Evolutionary conservation across 23 tunicate species (phyloP), one percentile per base, ranked within the genome.

Genomic region (Ciona savignyi): DNA sequence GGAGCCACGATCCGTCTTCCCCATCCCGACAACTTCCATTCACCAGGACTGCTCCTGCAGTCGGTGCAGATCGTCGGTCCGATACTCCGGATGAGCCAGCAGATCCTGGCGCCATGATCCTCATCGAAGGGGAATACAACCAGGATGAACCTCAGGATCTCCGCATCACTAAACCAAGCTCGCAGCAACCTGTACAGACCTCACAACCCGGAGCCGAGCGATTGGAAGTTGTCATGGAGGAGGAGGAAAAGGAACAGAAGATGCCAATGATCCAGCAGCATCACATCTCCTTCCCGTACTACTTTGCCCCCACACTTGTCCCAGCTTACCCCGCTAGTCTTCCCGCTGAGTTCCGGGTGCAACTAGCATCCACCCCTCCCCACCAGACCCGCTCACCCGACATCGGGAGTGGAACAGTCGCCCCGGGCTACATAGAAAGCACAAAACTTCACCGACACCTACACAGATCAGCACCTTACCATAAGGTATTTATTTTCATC

Each of bases 91-190:
- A 73, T 51, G 86, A 85, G 27, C 76, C 49, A 15, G 35, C 62
- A 4, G 91, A 91, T 0, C 60, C 64, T 23, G 88, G 82, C 30
- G 30, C 83, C 2, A 82, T 75, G 49, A 83, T 83, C 22, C 29
- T 83, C 23, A 72, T 83, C 32, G 69, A 83, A 11, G 27, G 26
- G 23, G 68, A 35, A 35, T 70, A 74, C 3, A 30, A 51, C 11
- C 23, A 56, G 25, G 91, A 85, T 25, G 80, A 85, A 78, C 91
- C 91, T 22, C 83, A 85, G 33, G 91, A 85, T 73, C 77, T 85
- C 21, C 35, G 79, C 56, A 65, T 77, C 48, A 63, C 48, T 23
- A 72, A 66, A 21, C 67, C 70, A 1, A 34, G 27, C 22, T 30
- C 66, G 24, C n/a, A 68, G 24, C 78, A 27, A 35, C 67, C 23